Evolutionary conservation across 1,140 invertebrate species (phyloP).

Genomic region (Hycleus phaleratus): DNA sequence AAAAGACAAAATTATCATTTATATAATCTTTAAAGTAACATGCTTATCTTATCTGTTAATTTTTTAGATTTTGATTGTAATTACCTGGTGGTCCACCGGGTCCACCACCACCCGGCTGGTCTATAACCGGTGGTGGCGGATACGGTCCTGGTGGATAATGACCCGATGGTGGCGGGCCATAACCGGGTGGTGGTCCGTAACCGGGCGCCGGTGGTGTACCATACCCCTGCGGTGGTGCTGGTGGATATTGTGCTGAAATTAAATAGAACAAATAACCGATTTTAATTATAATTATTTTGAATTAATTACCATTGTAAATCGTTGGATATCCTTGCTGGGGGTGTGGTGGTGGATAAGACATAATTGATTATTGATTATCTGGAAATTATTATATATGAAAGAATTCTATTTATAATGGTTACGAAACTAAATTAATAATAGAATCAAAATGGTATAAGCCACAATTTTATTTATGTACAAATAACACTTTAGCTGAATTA

Average conservation of each 20-base stretch:
- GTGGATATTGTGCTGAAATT: conserved; percentile 16
- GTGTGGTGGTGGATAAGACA: conserved; percentile 26
- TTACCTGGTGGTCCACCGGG: not conserved
- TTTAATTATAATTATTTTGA: not conserved
- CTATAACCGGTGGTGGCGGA: conserved; percentile 6
- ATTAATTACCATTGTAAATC: conserved; percentile 25
- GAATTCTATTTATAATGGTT: too few relatives aligned
- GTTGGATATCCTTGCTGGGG: conserved; percentile 21
- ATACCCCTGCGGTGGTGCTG: conserved; percentile 12
- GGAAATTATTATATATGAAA: too few relatives aligned
- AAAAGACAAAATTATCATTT: not conserved
- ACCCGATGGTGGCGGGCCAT: conserved; percentile 1
- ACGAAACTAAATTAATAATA: too few relatives aligned
- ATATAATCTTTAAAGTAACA: conserved; percentile 1
- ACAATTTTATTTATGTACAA: too few relatives aligned
- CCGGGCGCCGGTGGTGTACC: conserved; percentile 16
- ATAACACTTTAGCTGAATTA: too few relatives aligned
- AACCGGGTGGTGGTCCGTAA: conserved; percentile 13
- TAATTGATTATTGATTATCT: not conserved
- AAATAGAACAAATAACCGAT: not conserved
- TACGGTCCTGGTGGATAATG: not conserved
- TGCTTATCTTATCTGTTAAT: conserved; percentile 1
- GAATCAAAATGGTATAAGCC: too few relatives aligned
- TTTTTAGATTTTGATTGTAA: not conserved
- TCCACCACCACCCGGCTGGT: conserved; percentile 6